Conservation (phyloP, 35 echinoderm and acorn worm genomes). For the Ophioderma brevispina region DNA sequence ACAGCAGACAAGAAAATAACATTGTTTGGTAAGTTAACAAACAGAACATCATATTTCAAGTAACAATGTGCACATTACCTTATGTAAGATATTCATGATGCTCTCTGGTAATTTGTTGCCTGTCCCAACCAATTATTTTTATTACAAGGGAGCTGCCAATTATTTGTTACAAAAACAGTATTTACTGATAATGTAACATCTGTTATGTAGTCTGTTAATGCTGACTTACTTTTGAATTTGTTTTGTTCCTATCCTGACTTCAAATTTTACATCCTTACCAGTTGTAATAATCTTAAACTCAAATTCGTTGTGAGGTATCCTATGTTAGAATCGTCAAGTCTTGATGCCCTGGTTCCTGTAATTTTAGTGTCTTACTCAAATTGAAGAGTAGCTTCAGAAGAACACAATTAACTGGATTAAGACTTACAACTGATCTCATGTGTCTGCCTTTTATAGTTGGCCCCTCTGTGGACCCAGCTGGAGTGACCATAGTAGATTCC, state of each 20-base stretch:
- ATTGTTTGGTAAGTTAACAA: constrained; percentile 86
- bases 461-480: constrained; percentile 85
- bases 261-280: too few species aligned
- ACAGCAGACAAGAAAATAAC: constrained; percentile 98
- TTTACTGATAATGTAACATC: too few species aligned
- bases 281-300: too few species aligned
- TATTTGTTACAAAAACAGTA: too few species aligned
- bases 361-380: neutral
- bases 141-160: too few species aligned
- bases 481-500: constrained; percentile 98
- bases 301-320: neutral
- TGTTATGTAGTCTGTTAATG: too few species aligned
- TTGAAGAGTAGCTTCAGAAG: neutral
- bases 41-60: too few species aligned
- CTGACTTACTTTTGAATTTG: neutral
- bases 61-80: too few species aligned
- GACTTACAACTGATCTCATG: neutral
- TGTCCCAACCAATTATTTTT: too few species aligned
- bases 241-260: neutral
- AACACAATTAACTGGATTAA: neutral
- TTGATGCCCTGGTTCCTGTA: neutral
- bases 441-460: constrained; percentile 62
- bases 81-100: too few species aligned
- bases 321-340: neutral
- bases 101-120: too few species aligned